Base-by-base conservation (phyloP, 2,113 vertebrate species). In the Cheilinus undulatus region DNA sequence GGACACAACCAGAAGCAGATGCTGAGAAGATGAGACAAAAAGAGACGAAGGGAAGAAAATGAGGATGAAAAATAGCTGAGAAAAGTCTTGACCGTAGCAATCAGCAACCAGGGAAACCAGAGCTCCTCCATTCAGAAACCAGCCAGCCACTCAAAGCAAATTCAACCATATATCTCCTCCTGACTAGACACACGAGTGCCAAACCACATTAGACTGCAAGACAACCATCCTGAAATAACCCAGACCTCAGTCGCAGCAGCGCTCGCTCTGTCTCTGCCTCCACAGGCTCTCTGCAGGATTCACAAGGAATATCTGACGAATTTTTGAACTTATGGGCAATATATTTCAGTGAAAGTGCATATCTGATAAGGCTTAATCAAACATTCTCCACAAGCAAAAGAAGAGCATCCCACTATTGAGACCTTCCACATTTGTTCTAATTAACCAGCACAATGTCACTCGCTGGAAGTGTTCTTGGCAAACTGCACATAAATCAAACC, bases 161-260 rank as follows among this genome's bases (percentile, higher is more conserved):
- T 74, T 59, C 85, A 62, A 40, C 49, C 78, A 70, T 86, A 77
- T 77, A 70, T 85, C 82, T 85, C 43, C 68, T 54, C 46, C 68
- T 43, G 70, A 84, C 67, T 15, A 78, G 74, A 80, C 79, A 73
- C 77, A 69, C 69, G 48, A 82, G 69, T 52, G 76, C 84, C 84
- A 84, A 78, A 85, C 62, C 82, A 71, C 82, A 80, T 82, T 73
- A 83, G 19, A 59, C 56, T 63, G 74, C 68, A 57, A 67, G 71
- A 86, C 80, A 72, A 71, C 36, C 73, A 72, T 76, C 78, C 76
- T 70, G 70, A 84, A 85, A 83, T 76, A 63, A 74, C 69, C 80
- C 86, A 79, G 80, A 75, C 69, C 73, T 81, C 73, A 52, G 68
- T 40, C 6, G 42, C 61, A 60, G 72, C 69, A 43, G 53, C 43